Conservation (phyloP, 2,797 vertebrate species). For the Tenualosa thibaudeaui region DNA sequence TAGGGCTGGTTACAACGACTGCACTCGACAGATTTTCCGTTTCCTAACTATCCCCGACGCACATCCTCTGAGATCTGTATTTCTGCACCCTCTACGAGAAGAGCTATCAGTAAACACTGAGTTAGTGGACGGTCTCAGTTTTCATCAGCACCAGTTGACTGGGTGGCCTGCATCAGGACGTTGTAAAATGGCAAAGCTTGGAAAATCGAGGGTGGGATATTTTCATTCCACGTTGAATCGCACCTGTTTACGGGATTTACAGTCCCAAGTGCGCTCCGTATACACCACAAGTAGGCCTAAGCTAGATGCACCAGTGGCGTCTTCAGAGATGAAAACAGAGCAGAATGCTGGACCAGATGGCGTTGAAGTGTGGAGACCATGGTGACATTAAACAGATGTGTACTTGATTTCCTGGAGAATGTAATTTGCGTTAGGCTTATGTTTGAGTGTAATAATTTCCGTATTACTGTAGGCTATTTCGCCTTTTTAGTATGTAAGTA, state of each 20-base stretch:
- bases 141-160: background rate
- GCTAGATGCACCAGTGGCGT: background rate
- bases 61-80: background rate
- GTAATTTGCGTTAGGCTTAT: background rate
- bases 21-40: constrained; percentile 19
- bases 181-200: too few species aligned
- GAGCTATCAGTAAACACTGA: background rate
- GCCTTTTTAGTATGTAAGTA: background rate
- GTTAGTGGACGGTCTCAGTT: background rate
- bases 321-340: background rate
- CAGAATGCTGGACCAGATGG: background rate
- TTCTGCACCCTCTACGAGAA: background rate
- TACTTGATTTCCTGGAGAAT: background rate
- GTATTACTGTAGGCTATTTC: background rate
- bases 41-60: constrained; percentile 30
- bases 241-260: background rate
- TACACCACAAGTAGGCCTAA: background rate
- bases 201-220: background rate
- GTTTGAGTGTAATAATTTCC: background rate
- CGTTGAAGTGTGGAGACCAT: constrained; percentile 36
- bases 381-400: constrained; percentile 15
- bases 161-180: too few species aligned
- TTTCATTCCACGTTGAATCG: background rate
- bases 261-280: background rate
- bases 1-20: constrained; percentile 35